These are phyloP conservation scores for Fistularia tabacaria DNA, from an alignment of 2,797 vertebrate species.

Conservation along the genomic window DNA sequence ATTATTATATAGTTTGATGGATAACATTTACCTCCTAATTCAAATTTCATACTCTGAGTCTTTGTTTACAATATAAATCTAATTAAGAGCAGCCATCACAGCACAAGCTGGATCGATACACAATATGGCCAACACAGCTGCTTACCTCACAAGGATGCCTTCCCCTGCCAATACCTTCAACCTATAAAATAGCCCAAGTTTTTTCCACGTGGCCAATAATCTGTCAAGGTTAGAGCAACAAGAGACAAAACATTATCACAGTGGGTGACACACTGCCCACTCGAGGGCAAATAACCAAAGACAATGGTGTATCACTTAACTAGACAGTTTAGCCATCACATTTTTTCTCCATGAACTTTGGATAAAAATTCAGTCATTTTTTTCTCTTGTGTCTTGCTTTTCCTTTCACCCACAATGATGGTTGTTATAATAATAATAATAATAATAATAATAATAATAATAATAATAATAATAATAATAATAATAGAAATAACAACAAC, in stretches of 20 bases:
- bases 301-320: no score
- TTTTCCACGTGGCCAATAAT: conserved; percentile 67
- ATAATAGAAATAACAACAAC: no score
- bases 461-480: no score
- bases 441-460: no score
- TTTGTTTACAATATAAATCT: conserved; percentile 88
- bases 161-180: conserved; percentile 78
- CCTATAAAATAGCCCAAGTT: conserved; percentile 65
- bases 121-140: conserved; percentile 83
- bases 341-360: no score
- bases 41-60: conserved; percentile 74
- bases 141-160: conserved; percentile 73
- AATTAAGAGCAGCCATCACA: conserved; percentile 79
- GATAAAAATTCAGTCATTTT: no score
- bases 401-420: no score
- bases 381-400: no score
- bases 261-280: conserved; percentile 28
- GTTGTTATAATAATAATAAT: no score
- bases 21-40: conserved; percentile 77
- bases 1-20: conserved; percentile 73
- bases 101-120: conserved; percentile 80
- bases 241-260: conserved; percentile 62
- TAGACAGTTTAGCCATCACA: neutral
- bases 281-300: no score
- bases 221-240: conserved; percentile 72